Evolutionary conservation across 2,888 invertebrate species (phyloP).

Genomic region (Hyles lineata): DNA sequence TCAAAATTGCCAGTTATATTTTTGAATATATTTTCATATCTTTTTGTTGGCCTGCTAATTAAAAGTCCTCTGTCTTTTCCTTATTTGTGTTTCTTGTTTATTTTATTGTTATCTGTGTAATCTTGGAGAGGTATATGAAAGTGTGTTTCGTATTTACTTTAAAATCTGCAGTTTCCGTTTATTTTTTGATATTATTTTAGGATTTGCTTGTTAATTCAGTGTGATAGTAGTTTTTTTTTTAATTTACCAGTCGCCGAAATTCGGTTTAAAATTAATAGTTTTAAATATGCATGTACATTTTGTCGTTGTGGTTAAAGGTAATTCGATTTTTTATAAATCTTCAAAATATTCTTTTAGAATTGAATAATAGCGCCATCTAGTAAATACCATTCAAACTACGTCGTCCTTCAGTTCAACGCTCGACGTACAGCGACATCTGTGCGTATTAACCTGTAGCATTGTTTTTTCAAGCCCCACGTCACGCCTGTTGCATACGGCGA

Average conservation of each 20-base stretch:
- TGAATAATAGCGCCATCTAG: constrained; percentile 62
- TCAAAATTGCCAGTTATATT: background rate
- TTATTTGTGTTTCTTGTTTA: constrained; percentile 3
- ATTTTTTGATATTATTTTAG: background rate
- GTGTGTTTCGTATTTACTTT: background rate
- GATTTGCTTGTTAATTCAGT: too few relatives aligned
- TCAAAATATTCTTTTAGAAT: background rate
- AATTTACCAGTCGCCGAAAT: background rate
- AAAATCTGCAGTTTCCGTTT: background rate
- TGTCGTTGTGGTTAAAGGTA: too few relatives aligned
- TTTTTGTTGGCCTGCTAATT: background rate
- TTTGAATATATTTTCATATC: background rate
- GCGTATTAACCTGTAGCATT: constrained; percentile 66
- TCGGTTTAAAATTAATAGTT: too few relatives aligned
- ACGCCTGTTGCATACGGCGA: constrained; percentile 82
- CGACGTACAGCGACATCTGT: constrained; percentile 62
- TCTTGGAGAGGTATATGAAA: background rate
- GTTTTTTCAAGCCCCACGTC: constrained; percentile 70
- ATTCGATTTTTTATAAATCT: too few relatives aligned
- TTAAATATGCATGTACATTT: too few relatives aligned
- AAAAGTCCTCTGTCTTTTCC: background rate
- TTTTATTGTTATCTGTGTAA: background rate
- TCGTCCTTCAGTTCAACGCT: constrained; percentile 32
- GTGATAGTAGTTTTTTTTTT: too few relatives aligned
- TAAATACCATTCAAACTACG: constrained; percentile 41